These are phyloP conservation scores for Hypothenemus hampei DNA, from an alignment of 1,140 invertebrate species.

Conservation along the genomic window DNA sequence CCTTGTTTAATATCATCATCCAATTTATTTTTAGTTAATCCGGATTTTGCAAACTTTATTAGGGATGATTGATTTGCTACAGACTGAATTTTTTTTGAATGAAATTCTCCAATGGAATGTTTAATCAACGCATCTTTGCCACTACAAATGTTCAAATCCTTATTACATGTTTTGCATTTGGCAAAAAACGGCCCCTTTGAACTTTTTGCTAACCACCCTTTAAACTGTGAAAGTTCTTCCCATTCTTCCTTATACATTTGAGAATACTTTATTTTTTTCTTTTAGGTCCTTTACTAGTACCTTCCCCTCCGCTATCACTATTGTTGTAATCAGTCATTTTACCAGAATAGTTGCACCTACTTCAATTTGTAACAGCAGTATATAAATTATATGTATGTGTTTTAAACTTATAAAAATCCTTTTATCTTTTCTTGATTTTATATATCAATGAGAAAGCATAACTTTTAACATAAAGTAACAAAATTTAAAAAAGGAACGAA, in stretches of 20 bases:
- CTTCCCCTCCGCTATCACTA: neutral
- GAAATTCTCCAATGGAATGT: neutral
- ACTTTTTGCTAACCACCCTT: conserved; percentile 11
- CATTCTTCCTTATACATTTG: conserved; percentile 22
- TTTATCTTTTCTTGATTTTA: too few species aligned
- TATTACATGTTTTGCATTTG: neutral
- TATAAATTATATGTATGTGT: too few species aligned
- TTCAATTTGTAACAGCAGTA: too few species aligned
- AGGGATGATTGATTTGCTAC: neutral
- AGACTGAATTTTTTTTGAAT: neutral
- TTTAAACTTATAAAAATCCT: too few species aligned
- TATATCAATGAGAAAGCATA: too few species aligned
- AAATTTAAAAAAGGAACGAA: too few species aligned
- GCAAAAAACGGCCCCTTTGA: neutral
- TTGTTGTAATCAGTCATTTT: too few species aligned
- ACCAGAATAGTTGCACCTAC: too few species aligned
- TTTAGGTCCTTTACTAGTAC: neutral
- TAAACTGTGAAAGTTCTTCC: too few species aligned
- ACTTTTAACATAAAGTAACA: too few species aligned
- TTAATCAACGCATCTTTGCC: neutral
- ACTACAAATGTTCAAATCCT: neutral
- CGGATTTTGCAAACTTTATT: neutral
- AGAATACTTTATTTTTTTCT: conserved; percentile 13
- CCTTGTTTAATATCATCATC: conserved; percentile 13
- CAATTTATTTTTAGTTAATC: conserved; percentile 1